Evolutionary conservation across 2,797 vertebrate genomes (phyloP), one percentile per base, ranked within the genome.

Genomic region (Gallirallus australis): DNA sequence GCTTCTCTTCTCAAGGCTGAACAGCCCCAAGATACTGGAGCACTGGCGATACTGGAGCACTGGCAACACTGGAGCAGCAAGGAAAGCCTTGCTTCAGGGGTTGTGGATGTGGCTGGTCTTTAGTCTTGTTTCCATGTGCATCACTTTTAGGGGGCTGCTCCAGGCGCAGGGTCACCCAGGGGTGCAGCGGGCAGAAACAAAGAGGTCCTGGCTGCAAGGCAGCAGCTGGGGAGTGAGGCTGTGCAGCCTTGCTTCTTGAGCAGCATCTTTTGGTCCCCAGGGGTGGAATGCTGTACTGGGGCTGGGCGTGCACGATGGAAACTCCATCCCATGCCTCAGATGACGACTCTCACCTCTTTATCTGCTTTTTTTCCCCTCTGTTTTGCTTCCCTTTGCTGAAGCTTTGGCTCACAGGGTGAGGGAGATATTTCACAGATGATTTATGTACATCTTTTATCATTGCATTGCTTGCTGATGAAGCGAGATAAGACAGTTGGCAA

Each of bases 401-500:
- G 30, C 28, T 30, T 56, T 94, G 79, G 65, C 86, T 95, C 59
- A 35, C 6, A 6, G 2, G 16, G 61, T 35, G 42, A 56, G n/a
- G 76, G 77, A 76, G 83, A 86, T 84, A 92, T 77, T 31, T 71
- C 53, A 53, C 11, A 24, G 75, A 86, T 60, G 78, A 71, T 92
- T 95, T 89, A 82, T 93, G 83, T 42, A 47, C 47, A 5, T 63
- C 84, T 95, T 89, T 93, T 89, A 87, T 94, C 71, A 16, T 37
- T 87, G 69, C 69, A 3, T 68, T 80, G 18, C 69, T 91, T 30
- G 75, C 75, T 91, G 95, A 94, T 95, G 78, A 94, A 92, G 54
- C 77, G 86, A 95, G 94, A 95, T 96, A 95, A 95, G 81, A 50
- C 52, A 65, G 77, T 53, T 95, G 90, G 92, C 92, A 95, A 91